A percentile compares a stretch with the other conserved stretches of the same genome.
phyloP scores from a whole-genome alignment of 2,888 invertebrate genomes.

The Electrophaes corylata region DNA sequence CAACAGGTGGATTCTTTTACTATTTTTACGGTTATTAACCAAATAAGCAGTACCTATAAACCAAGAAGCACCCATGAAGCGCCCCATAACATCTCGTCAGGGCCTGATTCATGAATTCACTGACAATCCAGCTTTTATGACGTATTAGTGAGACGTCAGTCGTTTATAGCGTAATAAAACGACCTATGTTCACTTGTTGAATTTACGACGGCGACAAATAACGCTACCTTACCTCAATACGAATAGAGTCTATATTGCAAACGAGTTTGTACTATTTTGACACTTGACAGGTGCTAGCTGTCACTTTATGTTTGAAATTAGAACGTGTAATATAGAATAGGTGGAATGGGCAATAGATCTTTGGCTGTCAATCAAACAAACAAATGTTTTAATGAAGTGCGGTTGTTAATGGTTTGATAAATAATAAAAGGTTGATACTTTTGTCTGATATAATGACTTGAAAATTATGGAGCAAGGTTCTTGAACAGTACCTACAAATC shows the following conservation, averaged over 20 bases:
- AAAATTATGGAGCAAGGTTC: neutral
- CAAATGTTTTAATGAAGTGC: constrained; percentile 11
- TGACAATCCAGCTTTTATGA: constrained; percentile 66
- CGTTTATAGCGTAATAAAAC: constrained; percentile 72
- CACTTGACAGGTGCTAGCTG: constrained; percentile 32
- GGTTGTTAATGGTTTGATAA: constrained; percentile 4
- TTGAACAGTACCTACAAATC: neutral
- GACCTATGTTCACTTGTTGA: constrained; percentile 79
- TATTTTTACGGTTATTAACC: constrained; percentile 60
- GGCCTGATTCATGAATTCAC: constrained; percentile 42
- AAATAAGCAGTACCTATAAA: constrained; percentile 56
- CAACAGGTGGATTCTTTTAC: constrained; percentile 43
- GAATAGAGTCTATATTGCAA: constrained; percentile 20
- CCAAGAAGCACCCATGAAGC: constrained; percentile 37
- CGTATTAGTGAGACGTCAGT: constrained; percentile 76
- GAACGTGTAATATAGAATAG: constrained; percentile 25
- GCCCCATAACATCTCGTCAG: constrained; percentile 50
- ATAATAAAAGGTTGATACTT: neutral
- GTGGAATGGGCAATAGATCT: constrained; percentile 25
- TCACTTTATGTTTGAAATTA: constrained; percentile 31
- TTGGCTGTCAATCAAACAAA: constrained; percentile 25
- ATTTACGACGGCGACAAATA: constrained; percentile 54
- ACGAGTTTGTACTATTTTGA: constrained; percentile 17
- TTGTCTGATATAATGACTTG: neutral
- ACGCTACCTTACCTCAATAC: constrained; percentile 25